Base-by-base conservation (phyloP, 2,797 vertebrate species). In the Myoxocephalus aenaeus region DNA sequence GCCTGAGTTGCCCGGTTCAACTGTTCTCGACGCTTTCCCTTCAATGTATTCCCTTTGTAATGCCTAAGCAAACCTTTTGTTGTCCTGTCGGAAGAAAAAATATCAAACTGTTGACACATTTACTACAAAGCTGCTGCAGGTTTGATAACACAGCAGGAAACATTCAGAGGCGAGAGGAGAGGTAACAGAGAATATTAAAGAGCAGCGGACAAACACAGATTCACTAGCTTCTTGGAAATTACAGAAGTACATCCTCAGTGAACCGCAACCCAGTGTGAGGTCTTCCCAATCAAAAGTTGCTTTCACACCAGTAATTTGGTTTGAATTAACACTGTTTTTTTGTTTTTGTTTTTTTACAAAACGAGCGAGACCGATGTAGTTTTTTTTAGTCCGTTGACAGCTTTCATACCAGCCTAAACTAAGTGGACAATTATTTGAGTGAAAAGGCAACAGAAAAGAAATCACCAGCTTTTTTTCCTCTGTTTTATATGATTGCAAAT, bases 81-180 rank as follows among this genome's bases (percentile, higher is more conserved):
- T 83, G 75, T 82, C 20, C 62, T 82, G 36, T 5, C 65, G 51
- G 63, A 51, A 17, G 1, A 9, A 22, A 7, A 15, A 48, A 36
- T 18, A 25, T 17, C 25, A 50, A 79, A 83, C 27, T 61, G 66
- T 70, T 86, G 77, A 76, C 75, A 83, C 51, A 50, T 73, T 73
- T 53, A 77, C 67, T 70, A 79, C 69, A 83, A 82, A 84, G 70
- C 70, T 66, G 72, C 53, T 74, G 48, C 44, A 61, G 70, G 79
- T 85, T 68, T 83, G 77, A 80, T 70, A 80, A 79, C 20, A 3
- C 42, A 63, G 46, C 10, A 0, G 57, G 79, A 82, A 67, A 81
- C 58, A 42, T 74, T 73, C 25, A 38, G 0, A 53, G 20, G 54
- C 9, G 3, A 66, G 22, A 73, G 40, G 38, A 71, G 40, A 80